These are phyloP conservation scores for Schrankia costaestrigalis DNA, from an alignment of 2,888 invertebrate species.

Conservation along the genomic window DNA sequence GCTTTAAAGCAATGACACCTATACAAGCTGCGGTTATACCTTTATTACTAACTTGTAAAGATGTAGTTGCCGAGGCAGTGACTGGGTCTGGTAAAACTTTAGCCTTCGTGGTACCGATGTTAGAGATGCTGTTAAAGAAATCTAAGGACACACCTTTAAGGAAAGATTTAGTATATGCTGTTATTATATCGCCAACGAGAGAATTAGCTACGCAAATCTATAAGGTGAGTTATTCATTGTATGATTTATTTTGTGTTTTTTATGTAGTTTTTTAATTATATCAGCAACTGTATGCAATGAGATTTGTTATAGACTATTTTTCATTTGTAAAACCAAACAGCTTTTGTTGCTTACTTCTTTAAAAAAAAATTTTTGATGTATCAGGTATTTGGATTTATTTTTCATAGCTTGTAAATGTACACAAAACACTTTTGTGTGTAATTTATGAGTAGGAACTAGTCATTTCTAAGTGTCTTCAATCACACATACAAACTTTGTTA, in stretches of 20 bases:
- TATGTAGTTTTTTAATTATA: too few relatives aligned
- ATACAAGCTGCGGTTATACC: conserved; percentile 94
- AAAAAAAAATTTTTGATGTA: too few relatives aligned
- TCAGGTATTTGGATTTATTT: too few relatives aligned
- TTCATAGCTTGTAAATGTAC: too few relatives aligned
- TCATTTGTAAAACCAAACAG: too few relatives aligned
- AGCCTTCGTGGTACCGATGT: conserved; percentile 95
- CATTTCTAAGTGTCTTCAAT: too few relatives aligned
- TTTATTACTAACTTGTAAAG: conserved; percentile 92
- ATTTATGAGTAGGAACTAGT: too few relatives aligned
- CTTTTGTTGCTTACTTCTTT: too few relatives aligned
- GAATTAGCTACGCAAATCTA: conserved; percentile 96
- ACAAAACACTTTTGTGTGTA: too few relatives aligned
- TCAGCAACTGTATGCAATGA: too few relatives aligned
- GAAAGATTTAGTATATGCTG: conserved; percentile 89
- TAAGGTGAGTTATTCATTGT: conserved; percentile 63
- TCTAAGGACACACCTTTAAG: conserved; percentile 83
- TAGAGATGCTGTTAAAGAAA: conserved; percentile 89
- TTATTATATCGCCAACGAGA: conserved; percentile 97
- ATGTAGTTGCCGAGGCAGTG: conserved; percentile 98
- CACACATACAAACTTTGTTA: too few relatives aligned
- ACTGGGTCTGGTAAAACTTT: conserved; percentile 99
- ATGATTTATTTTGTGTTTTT: background rate
- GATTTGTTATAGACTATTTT: too few relatives aligned
- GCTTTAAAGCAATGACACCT: conserved; percentile 80